Evolutionary conservation across 2,113 vertebrate species (phyloP), one percentile per base, ranked within the genome.

Genomic region (Xiphophorus hellerii): DNA sequence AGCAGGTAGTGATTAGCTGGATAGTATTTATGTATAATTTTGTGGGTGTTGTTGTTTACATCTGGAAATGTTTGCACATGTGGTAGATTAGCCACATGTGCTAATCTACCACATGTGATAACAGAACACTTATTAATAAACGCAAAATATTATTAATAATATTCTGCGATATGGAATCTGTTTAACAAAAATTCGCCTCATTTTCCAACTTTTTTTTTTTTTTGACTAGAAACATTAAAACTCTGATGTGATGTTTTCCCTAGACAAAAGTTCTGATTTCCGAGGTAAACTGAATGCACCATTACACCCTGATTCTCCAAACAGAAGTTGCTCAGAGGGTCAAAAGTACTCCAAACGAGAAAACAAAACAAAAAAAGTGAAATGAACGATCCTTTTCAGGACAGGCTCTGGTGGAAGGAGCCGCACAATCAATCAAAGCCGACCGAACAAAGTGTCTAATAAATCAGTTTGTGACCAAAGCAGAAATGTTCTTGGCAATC

Each of bases 381-480:
- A 58, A 58, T n/a, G 22, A 58, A 58, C 5, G 9, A 58, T 58
- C 17, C 51, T 10, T 58, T n/a, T 25, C 51, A 58, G 22, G 8
- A 25, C 5, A 25, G 17, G 9, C 25, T 58, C 51, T 10, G 25
- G 22, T 58, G 25, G 51, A 25, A 58, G 17, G 5, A 58, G 22
- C 10, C 1, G 9, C 17, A 0, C 51, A 58, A 58, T 58, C 51
- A 58, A 22, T 58, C 25, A n/a, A 54, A 58, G 22, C 17, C 8
- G 25, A n/a, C 25, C 10, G 9, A 58, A 58, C 51, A 25, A 8
- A 30, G 22, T 62, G 28, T 30, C 12, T 28, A 62, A 62, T 29
- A 30, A 30, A 13, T 63, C 62, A 63, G 62, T 63, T 31, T 63
- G 29, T 63, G 62, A 63, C 29, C 30, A 63, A 63, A 63, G 31